These are phyloP conservation scores for Rafetus swinhoei DNA, from an alignment of 2,113 vertebrate species.

Conservation along the genomic window DNA sequence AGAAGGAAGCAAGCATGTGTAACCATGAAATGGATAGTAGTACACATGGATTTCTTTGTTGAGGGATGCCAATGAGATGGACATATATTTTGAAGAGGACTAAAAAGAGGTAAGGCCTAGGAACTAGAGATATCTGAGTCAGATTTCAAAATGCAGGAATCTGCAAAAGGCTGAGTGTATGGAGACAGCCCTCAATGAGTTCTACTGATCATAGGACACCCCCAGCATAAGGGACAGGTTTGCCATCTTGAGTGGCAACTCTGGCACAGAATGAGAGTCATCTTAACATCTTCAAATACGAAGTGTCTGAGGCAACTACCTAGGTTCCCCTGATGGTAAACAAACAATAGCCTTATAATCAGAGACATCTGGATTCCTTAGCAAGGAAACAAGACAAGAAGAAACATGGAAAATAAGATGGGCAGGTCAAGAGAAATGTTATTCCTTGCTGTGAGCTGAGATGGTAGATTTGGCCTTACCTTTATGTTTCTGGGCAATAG, in stretches of 20 bases:
- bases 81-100: not conserved
- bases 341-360: not conserved
- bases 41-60: not conserved
- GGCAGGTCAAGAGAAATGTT: not conserved
- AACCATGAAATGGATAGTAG: not conserved
- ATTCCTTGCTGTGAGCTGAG: not conserved
- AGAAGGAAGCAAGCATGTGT: not conserved
- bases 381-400: not conserved
- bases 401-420: not conserved
- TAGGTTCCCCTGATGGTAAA: not conserved
- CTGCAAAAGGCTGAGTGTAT: not conserved
- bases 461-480: slow-evolving; percentile 44
- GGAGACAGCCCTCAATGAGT: not conserved
- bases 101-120: not conserved
- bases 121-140: not conserved
- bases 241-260: not conserved
- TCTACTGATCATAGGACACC: not conserved
- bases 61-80: not conserved
- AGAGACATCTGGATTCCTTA: not conserved
- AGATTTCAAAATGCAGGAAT: not conserved
- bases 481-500: slow-evolving; percentile 54
- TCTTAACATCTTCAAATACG: not conserved
- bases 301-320: not conserved
- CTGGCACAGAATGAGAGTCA: not conserved
- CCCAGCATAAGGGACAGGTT: not conserved